Percentiles rank a stretch among this genome's conserved stretches.
Evolutionary conservation across 2,797 vertebrate species (phyloP).

Genomic region (Urosaurus nigricauda): DNA sequence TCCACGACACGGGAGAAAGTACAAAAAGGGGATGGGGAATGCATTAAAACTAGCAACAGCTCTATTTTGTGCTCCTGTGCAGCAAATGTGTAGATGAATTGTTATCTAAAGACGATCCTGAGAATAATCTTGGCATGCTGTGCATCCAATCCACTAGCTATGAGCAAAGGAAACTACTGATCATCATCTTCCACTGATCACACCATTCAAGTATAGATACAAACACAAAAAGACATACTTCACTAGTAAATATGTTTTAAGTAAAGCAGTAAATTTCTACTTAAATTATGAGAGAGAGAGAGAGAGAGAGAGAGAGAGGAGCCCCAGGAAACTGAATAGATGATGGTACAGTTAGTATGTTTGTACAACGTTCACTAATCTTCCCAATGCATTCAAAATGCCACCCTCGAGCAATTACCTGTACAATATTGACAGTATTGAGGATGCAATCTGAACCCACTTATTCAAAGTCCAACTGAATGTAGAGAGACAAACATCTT

Average conservation of each 20-base stretch:
- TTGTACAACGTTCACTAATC: background rate
- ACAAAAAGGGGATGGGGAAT: background rate
- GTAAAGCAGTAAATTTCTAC: background rate
- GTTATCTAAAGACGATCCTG: background rate
- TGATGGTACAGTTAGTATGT: background rate
- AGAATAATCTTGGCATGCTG: background rate
- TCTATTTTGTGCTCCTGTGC: background rate
- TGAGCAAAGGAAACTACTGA: background rate
- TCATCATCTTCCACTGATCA: background rate
- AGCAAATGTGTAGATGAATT: background rate
- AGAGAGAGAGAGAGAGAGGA: background rate
- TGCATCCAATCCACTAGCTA: background rate
- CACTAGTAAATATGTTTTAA: background rate
- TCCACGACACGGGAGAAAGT: background rate
- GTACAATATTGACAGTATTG: background rate
- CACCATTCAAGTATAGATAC: background rate
- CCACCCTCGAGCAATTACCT: background rate
- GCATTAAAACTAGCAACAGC: background rate
- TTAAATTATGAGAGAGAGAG: background rate
- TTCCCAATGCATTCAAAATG: slow-evolving; percentile 11
- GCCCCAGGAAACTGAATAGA: background rate
- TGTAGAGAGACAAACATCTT: background rate
- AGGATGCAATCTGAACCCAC: background rate
- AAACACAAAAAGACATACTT: background rate
- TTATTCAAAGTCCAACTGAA: background rate